phyloP scores from a whole-genome alignment of 2,113 vertebrate genomes.

The Spea multiplicata region DNA sequence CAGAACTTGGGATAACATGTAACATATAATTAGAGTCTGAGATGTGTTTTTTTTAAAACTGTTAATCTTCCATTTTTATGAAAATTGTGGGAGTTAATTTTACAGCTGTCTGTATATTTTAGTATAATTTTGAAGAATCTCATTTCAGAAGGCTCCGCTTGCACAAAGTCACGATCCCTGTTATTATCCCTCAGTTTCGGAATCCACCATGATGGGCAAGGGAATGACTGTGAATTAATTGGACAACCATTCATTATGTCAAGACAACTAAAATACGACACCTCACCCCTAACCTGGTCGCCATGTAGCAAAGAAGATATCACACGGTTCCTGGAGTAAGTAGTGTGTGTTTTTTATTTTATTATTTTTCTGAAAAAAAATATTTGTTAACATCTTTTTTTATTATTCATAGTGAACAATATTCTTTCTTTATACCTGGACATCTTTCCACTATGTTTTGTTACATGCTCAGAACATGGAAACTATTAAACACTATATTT shows the following conservation, averaged over 20 bases:
- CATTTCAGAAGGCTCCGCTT: background rate
- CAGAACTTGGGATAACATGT: background rate
- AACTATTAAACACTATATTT: too few species aligned
- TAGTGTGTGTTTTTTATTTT: conserved; percentile 5
- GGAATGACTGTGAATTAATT: conserved; percentile 88
- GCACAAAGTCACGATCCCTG: background rate
- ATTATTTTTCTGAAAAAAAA: too few species aligned
- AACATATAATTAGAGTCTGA: background rate
- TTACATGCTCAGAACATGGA: too few species aligned
- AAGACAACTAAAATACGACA: conserved; percentile 90
- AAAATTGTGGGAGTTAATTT: background rate
- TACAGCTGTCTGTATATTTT: conserved; percentile 10
- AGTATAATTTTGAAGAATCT: background rate
- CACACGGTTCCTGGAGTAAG: conserved; percentile 96
- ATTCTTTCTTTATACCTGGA: too few species aligned
- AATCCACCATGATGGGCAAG: conserved; percentile 93
- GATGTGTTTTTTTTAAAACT: background rate
- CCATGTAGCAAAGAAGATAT: conserved; percentile 96
- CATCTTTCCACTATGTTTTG: too few species aligned
- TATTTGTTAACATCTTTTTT: too few species aligned
- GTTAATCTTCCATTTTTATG: background rate
- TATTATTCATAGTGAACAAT: too few species aligned
- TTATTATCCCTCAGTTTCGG: conserved; percentile 77
- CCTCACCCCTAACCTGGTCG: conserved; percentile 92
- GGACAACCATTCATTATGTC: conserved; percentile 93